Percentiles rank a stretch among this genome's conserved stretches.
phyloP scores from a whole-genome alignment of 1,140 invertebrate species.

The Neuroterus valhalla region DNA sequence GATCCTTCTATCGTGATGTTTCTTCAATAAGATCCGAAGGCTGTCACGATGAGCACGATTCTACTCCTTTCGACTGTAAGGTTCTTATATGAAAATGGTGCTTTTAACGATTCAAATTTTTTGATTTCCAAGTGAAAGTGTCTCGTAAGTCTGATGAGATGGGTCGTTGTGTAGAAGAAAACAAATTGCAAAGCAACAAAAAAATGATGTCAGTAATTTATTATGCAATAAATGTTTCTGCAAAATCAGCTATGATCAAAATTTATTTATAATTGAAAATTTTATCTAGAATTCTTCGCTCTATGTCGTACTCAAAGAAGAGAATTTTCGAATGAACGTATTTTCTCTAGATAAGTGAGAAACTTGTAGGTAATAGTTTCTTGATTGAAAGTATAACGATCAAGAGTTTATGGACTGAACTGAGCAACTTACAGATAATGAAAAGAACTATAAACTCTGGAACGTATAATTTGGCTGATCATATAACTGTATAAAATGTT shows the following conservation, averaged over 20 bases:
- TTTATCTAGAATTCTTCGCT: too few relatives aligned
- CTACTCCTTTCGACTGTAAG: background rate
- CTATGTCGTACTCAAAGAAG: too few relatives aligned
- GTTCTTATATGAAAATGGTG: conserved; percentile 1
- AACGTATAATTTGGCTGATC: background rate
- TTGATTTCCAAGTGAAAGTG: conserved; percentile 13
- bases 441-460: too few relatives aligned
- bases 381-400: too few relatives aligned
- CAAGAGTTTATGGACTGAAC: too few relatives aligned
- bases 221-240: background rate
- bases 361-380: too few relatives aligned
- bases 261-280: too few relatives aligned
- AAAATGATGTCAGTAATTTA: background rate
- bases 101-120: background rate
- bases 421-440: too few relatives aligned
- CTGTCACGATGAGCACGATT: background rate
- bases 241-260: too few relatives aligned
- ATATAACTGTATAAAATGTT: background rate
- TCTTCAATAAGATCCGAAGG: background rate
- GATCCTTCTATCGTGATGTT: background rate
- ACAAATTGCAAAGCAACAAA: conserved; percentile 1
- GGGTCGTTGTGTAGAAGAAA: background rate
- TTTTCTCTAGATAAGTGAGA: too few relatives aligned
- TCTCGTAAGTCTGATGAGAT: background rate
- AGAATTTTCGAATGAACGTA: too few relatives aligned